phyloP scores from a whole-genome alignment of 2,888 invertebrate species.

The Apantesis nais region DNA sequence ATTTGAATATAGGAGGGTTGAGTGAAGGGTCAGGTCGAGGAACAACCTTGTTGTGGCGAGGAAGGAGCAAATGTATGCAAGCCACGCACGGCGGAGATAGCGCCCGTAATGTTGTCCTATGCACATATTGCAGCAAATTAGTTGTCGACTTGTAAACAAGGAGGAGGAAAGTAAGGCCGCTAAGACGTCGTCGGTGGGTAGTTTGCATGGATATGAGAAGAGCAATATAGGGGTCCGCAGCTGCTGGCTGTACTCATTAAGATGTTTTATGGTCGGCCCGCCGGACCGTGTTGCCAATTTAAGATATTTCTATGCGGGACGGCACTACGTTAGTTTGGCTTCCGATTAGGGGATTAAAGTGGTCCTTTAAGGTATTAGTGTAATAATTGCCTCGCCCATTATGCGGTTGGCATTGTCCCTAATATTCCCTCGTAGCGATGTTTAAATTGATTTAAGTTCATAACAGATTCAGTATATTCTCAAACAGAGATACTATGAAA shows the following conservation, averaged over 20 bases:
- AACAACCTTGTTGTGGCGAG: slow-evolving; percentile 68
- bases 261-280: slow-evolving; percentile 85
- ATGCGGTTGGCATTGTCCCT: slow-evolving; percentile 74
- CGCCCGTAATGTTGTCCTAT: slow-evolving; percentile 84
- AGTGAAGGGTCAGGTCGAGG: slow-evolving; percentile 75
- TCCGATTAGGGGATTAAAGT: slow-evolving; percentile 85
- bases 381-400: slow-evolving; percentile 82
- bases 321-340: slow-evolving; percentile 83
- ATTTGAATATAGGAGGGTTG: slow-evolving; percentile 84
- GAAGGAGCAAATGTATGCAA: slow-evolving; percentile 83
- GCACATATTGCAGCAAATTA: slow-evolving; percentile 87
- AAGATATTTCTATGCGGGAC: slow-evolving; percentile 86
- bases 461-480: slow-evolving; percentile 41
- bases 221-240: slow-evolving; percentile 84
- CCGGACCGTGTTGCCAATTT: slow-evolving; percentile 85
- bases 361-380: slow-evolving; percentile 83
- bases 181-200: slow-evolving; percentile 81
- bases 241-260: slow-evolving; percentile 86
- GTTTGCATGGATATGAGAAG: slow-evolving; percentile 86
- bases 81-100: slow-evolving; percentile 84
- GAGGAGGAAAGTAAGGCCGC: slow-evolving; percentile 81
- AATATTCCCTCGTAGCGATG: slow-evolving; percentile 51
- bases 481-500: slow-evolving; percentile 31
- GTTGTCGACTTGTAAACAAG: slow-evolving; percentile 85
- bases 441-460: slow-evolving; percentile 52